Base-by-base conservation (phyloP, 2,797 vertebrate genomes). In the Fratercula arctica region DNA sequence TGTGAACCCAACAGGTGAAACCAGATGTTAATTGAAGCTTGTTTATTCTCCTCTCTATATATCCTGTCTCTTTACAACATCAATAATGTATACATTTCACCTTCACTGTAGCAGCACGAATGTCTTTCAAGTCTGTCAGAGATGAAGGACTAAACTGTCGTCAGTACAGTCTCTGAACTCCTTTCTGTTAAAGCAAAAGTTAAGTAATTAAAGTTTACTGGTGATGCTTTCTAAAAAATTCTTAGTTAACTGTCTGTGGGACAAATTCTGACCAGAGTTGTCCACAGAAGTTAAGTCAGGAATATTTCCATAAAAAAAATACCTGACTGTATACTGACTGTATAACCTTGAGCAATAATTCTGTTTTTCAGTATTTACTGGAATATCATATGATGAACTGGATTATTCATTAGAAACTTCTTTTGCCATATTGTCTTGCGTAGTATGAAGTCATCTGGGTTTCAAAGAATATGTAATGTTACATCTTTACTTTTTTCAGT, bases 1-100 rank as follows among this genome's bases (percentile, higher is more conserved):
- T 24, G 16, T 26, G 31, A 94, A 94, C 85, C 11, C 9, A n/a
- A 53, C 48, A 89, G 90, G 81, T 94, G 64, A 89, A 94, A 87
- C 33, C 48, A 93, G 78, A 77, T 77, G 48, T 70, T 90, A 89
- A 70, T 25, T 73, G 48, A 69, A 29, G 37, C 31, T 77, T 90
- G n/a, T 59, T 92, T 92, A 51, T 82, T 80, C 67, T 89, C 56
- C 31, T 63, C 33, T 80, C 66, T 63, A 26, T 24, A 23, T 17
- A 85, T 54, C 46, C 51, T 61, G 31, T 81, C 54, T 56, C 77
- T 84, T 92, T 70, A 77, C 23, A 90, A 67, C 11, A 53, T 15
- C 59, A 3, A 33, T 29, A 76, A 79, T 10, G 25, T 31, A 45
- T 16, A 63, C 21, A 67, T 75, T 88, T 81, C 31, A 48, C 57